Conservation (phyloP, 2,797 vertebrate species). For the Rhinoraja longicauda region DNA sequence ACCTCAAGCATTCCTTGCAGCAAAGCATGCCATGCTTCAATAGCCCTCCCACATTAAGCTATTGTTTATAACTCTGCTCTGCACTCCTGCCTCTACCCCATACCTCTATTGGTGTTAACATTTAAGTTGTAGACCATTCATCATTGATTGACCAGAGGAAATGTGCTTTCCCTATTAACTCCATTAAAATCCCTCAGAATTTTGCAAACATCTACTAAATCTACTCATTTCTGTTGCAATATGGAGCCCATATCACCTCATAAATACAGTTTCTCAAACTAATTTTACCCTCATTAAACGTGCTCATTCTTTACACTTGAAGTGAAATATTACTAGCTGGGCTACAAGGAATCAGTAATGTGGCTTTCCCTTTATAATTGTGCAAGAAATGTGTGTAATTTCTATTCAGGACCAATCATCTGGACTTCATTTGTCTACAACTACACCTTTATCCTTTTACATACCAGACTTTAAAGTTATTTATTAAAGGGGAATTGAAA, state of each 20-base stretch:
- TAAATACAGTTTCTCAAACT: slow-evolving; percentile 14
- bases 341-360: background rate
- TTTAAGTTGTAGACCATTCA: slow-evolving; percentile 6
- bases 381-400: background rate
- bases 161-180: slow-evolving; percentile 10
- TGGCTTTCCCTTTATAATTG: background rate
- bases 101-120: background rate
- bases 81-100: too few species aligned
- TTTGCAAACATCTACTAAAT: slow-evolving; percentile 7
- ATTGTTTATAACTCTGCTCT: background rate
- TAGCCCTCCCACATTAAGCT: background rate
- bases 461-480: background rate
- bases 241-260: background rate
- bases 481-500: background rate
- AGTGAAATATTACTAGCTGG: slow-evolving; percentile 19
- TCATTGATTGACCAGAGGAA: background rate
- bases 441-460: background rate
- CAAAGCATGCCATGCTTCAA: background rate
- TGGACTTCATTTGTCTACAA: background rate
- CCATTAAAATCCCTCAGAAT: slow-evolving; percentile 1
- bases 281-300: slow-evolving; percentile 4
- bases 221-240: background rate
- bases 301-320: background rate
- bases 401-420: background rate
- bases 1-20: background rate